Evolutionary conservation across 2,113 vertebrate genomes (phyloP).

Genomic region (Perca schrenkii): DNA sequence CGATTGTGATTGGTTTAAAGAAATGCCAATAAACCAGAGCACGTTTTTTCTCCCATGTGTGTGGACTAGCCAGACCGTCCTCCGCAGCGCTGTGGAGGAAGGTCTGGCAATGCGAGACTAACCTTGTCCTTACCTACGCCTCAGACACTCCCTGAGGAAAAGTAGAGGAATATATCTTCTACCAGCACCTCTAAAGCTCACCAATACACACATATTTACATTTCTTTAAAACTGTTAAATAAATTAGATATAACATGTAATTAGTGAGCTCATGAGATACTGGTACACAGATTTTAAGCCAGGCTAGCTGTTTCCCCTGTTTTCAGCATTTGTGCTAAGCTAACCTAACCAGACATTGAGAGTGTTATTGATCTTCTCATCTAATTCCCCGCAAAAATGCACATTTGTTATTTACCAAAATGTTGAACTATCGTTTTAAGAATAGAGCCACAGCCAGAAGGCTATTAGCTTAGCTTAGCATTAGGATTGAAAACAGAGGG

Average conservation of each 20-base stretch:
- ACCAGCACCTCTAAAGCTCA: background rate
- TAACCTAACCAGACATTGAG: background rate
- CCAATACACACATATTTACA: background rate
- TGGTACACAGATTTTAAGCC: background rate
- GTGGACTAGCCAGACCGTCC: no score
- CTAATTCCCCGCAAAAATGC: background rate
- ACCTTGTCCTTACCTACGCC: background rate
- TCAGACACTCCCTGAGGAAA: background rate
- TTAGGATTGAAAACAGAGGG: background rate
- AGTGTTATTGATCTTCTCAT: background rate
- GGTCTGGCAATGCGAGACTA: no score
- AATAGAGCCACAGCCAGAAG: background rate
- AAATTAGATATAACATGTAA: background rate
- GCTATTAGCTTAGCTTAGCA: constrained; percentile 10
- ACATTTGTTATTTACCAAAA: background rate
- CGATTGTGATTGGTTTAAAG: no score
- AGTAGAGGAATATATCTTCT: background rate
- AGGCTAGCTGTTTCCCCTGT: background rate
- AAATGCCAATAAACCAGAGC: no score
- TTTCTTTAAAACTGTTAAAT: background rate
- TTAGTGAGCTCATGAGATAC: background rate
- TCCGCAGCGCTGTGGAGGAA: no score
- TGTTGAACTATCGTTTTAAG: background rate
- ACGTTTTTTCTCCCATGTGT: no score
- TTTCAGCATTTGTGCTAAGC: background rate